phyloP scores from a whole-genome alignment of 2,888 invertebrate species.

The Rotaria socialis region DNA sequence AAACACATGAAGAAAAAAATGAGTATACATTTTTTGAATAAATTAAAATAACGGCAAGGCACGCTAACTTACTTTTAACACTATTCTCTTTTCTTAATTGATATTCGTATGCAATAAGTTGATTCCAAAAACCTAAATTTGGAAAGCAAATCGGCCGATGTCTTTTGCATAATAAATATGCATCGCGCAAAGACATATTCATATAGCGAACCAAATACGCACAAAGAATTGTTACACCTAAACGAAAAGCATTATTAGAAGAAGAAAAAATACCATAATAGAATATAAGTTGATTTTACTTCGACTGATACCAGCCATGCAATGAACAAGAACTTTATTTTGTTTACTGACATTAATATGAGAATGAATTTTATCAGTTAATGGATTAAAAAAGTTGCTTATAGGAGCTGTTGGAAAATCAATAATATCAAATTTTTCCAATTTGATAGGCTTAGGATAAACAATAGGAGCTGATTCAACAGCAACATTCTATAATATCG shows the following conservation, averaged over 20 bases:
- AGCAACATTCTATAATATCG: background rate
- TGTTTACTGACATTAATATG: background rate
- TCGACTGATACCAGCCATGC: conserved; percentile 28
- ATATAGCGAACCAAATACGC: background rate
- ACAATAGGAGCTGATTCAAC: conserved; percentile 6
- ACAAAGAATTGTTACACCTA: conserved; percentile 17
- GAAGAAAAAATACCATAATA: background rate
- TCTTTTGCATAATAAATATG: conserved; percentile 9
- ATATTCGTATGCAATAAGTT: conserved; percentile 24
- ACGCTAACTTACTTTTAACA: background rate
- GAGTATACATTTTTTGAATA: too few species aligned
- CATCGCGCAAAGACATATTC: background rate
- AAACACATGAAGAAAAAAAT: too few species aligned
- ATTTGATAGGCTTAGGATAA: conserved; percentile 25
- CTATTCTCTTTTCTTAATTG: background rate
- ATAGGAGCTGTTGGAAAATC: conserved; percentile 27
- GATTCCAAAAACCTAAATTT: conserved; percentile 31
- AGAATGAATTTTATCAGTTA: conserved; percentile 21
- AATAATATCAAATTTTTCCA: conserved; percentile 19
- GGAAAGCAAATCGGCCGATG: conserved; percentile 26
- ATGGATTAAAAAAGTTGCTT: conserved; percentile 24
- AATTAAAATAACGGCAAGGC: too few species aligned
- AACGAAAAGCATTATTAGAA: background rate
- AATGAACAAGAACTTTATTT: conserved; percentile 30
- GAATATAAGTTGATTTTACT: background rate